phyloP scores from a whole-genome alignment of 2,888 invertebrate genomes.

The Idaea aversata region DNA sequence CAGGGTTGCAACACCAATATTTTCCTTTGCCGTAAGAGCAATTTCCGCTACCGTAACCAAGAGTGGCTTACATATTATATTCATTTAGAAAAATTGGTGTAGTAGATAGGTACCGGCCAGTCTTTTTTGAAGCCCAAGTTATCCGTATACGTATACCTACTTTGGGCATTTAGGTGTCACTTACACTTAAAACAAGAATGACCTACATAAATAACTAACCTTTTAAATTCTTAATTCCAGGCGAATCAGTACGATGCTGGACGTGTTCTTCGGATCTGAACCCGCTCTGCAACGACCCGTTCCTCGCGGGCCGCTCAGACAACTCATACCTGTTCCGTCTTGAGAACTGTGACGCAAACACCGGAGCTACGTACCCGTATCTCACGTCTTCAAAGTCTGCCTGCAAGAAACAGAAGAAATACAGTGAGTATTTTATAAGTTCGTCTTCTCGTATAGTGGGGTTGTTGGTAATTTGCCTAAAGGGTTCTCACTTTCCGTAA shows the following conservation, averaged over 20 bases:
- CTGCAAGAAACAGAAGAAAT: slow-evolving; percentile 88
- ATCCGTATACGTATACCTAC: too few relatives aligned
- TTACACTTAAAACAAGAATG: neutral
- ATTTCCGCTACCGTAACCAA: too few relatives aligned
- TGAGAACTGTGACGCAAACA: slow-evolving; percentile 74
- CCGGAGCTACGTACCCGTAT: slow-evolving; percentile 71
- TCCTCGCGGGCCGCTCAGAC: slow-evolving; percentile 79
- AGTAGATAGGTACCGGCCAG: too few relatives aligned
- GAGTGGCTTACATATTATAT: too few relatives aligned
- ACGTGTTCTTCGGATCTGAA: slow-evolving; percentile 87
- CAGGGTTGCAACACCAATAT: too few relatives aligned
- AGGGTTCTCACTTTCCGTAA: too few relatives aligned
- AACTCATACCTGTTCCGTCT: slow-evolving; percentile 67
- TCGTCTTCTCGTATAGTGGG: too few relatives aligned
- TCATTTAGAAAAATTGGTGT: too few relatives aligned
- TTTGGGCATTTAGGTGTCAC: too few relatives aligned
- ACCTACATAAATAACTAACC: neutral
- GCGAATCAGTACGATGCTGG: slow-evolving; percentile 86
- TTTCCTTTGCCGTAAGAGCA: too few relatives aligned
- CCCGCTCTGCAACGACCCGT: slow-evolving; percentile 86
- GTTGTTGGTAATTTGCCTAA: too few relatives aligned
- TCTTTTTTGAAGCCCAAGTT: too few relatives aligned
- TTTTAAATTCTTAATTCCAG: slow-evolving; percentile 65
- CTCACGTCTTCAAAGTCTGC: slow-evolving; percentile 79
- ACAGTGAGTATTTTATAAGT: slow-evolving; percentile 77